These are phyloP conservation scores for Spodoptera littoralis DNA, from an alignment of 2,888 invertebrate genomes.

Conservation along the genomic window DNA sequence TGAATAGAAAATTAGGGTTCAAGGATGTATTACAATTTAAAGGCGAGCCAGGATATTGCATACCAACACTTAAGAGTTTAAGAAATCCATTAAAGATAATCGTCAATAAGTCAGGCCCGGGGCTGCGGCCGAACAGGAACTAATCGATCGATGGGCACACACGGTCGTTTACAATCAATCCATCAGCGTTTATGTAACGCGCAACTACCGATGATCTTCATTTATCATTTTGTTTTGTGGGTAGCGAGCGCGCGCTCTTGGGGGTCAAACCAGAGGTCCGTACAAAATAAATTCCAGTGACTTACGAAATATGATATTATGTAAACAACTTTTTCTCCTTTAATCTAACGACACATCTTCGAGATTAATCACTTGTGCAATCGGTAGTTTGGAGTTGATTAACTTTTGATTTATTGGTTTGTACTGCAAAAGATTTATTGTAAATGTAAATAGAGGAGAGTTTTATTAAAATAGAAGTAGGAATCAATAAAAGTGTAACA, in stretches of 20 bases:
- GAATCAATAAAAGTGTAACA: conserved; percentile 70
- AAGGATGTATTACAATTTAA: conserved; percentile 73
- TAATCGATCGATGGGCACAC: conserved; percentile 86
- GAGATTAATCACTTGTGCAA: conserved; percentile 60
- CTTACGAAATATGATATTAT: conserved; percentile 77
- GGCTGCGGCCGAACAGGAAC: conserved; percentile 79
- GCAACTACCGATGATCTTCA: conserved; percentile 86
- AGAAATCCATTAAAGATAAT: conserved; percentile 86
- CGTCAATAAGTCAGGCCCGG: conserved; percentile 77
- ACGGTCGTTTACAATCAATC: conserved; percentile 86
- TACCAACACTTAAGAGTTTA: conserved; percentile 80
- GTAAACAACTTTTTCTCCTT: conserved; percentile 75
- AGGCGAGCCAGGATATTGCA: conserved; percentile 72
- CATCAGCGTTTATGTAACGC: conserved; percentile 86
- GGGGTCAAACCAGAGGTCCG: conserved; percentile 77
- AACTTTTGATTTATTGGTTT: conserved; percentile 56
- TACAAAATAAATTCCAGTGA: conserved; percentile 73
- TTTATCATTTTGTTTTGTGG: conserved; percentile 88
- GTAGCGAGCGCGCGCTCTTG: conserved; percentile 80
- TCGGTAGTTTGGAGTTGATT: conserved; percentile 60
- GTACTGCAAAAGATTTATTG: conserved; percentile 29
- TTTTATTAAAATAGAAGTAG: conserved; percentile 48
- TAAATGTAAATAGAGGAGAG: conserved; percentile 32
- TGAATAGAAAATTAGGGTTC: conserved; percentile 75
- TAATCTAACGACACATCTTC: conserved; percentile 64